A percentile compares a stretch with the other conserved stretches of the same genome.
phyloP scores from a whole-genome alignment of 2,888 invertebrate genomes.

The Slavum lentiscoides region DNA sequence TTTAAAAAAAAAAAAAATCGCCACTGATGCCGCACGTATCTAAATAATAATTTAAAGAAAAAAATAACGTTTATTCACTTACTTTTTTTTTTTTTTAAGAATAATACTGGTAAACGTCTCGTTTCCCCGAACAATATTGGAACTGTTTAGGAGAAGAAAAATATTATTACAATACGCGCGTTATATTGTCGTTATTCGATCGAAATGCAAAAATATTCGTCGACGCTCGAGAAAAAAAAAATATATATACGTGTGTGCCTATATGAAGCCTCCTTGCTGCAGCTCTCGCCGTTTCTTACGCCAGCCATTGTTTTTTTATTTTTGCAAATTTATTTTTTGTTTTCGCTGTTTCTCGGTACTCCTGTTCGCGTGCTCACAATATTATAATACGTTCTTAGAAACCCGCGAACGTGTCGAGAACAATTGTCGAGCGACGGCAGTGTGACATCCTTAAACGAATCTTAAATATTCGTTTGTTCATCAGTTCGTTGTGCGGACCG shows the following conservation, averaged over 20 bases:
- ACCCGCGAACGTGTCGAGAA: slow-evolving; percentile 9
- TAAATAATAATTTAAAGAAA: background rate
- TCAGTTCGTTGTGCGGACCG: background rate
- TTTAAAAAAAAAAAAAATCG: background rate
- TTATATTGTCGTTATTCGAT: too few relatives aligned
- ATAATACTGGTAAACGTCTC: background rate
- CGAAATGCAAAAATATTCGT: too few relatives aligned
- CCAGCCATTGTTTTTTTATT: background rate
- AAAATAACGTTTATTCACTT: too few relatives aligned
- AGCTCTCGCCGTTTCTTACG: too few relatives aligned
- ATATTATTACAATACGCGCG: too few relatives aligned
- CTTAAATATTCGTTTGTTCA: slow-evolving; percentile 11
- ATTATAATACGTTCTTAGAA: background rate
- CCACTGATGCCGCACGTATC: background rate
- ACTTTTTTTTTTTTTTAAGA: too few relatives aligned
- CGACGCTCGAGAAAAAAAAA: too few relatives aligned
- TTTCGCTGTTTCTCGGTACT: background rate
- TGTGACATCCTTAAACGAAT: background rate
- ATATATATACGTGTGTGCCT: too few relatives aligned
- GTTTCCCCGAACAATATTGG: background rate
- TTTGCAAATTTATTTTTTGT: background rate
- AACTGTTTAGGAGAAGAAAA: too few relatives aligned
- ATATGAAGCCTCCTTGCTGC: too few relatives aligned
- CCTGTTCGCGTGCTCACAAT: background rate
- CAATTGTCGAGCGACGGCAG: background rate